These are phyloP conservation scores for Drosophila rubida DNA, from an alignment of 2,888 invertebrate species.

Conservation along the genomic window DNA sequence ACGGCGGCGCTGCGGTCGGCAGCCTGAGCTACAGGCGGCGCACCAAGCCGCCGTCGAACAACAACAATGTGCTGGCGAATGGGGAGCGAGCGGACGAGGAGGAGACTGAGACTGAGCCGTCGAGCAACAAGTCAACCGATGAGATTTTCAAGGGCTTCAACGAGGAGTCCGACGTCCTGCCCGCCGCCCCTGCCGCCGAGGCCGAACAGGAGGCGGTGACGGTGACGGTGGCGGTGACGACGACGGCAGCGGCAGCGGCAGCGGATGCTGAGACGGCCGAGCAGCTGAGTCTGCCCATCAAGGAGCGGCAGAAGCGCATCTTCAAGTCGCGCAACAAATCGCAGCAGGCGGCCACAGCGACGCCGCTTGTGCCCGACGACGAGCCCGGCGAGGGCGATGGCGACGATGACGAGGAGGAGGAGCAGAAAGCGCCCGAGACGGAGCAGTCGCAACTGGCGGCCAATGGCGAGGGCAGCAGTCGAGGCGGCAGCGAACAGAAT, in stretches of 20 bases:
- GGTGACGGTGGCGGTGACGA: not conserved
- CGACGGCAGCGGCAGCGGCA: not conserved
- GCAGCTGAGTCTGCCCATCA: slow-evolving; percentile 77
- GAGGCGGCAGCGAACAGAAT: not conserved
- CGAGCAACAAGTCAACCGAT: not conserved
- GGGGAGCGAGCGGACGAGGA: slow-evolving; percentile 1
- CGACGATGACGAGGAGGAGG: not conserved
- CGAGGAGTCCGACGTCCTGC: slow-evolving; percentile 12
- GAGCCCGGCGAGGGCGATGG: not conserved
- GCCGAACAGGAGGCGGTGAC: not conserved
- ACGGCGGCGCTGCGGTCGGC: slow-evolving; percentile 27
- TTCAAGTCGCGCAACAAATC: slow-evolving; percentile 84
- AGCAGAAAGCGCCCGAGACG: not conserved
- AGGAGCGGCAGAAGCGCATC: slow-evolving; percentile 84
- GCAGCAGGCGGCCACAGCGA: not conserved
- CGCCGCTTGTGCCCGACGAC: not conserved
- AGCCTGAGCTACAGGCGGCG: slow-evolving; percentile 53
- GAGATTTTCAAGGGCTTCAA: slow-evolving; percentile 44
- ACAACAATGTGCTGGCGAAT: slow-evolving; percentile 3
- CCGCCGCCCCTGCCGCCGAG: not conserved
- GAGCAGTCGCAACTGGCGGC: not conserved
- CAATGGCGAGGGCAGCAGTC: not conserved
- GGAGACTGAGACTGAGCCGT: not conserved
- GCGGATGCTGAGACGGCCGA: not conserved
- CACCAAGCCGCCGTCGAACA: slow-evolving; percentile 9